Evolutionary conservation across 2,888 invertebrate species (phyloP).

Genomic region (Sphinx pinastri): DNA sequence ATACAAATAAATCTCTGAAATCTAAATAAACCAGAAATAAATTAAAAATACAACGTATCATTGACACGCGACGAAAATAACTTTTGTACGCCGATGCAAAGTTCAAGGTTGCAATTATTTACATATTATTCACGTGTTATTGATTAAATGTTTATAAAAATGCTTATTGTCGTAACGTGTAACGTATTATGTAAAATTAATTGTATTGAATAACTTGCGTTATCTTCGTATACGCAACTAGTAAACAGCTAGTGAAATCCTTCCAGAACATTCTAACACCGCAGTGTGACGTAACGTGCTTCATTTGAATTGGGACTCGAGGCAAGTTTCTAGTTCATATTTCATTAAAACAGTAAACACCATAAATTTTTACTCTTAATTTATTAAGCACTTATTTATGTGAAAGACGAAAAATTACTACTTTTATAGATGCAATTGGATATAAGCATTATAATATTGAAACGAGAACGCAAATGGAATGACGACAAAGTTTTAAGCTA

Average conservation of each 20-base stretch:
- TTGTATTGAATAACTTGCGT: conserved; percentile 30
- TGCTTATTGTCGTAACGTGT: conserved; percentile 76
- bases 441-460: too few relatives aligned
- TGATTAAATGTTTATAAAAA: conserved; percentile 61
- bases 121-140: conserved; percentile 51
- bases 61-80: conserved; percentile 36
- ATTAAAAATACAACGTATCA: conserved; percentile 48
- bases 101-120: conserved; percentile 47
- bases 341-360: background rate
- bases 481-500: too few relatives aligned
- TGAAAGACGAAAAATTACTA: background rate
- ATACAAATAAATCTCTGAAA: conserved; percentile 64
- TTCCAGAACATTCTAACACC: conserved; percentile 19
- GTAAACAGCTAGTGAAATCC: conserved; percentile 41
- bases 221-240: conserved; percentile 37
- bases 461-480: too few relatives aligned
- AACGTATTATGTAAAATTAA: conserved; percentile 44
- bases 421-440: background rate
- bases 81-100: conserved; percentile 53
- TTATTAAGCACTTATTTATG: conserved; percentile 1
- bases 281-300: conserved; percentile 3
- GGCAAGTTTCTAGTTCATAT: background rate
- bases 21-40: conserved; percentile 55
- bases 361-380: background rate
- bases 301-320: background rate